These are phyloP conservation scores for Pinna nobilis DNA, from an alignment of 1,140 invertebrate genomes.

Conservation along the genomic window DNA sequence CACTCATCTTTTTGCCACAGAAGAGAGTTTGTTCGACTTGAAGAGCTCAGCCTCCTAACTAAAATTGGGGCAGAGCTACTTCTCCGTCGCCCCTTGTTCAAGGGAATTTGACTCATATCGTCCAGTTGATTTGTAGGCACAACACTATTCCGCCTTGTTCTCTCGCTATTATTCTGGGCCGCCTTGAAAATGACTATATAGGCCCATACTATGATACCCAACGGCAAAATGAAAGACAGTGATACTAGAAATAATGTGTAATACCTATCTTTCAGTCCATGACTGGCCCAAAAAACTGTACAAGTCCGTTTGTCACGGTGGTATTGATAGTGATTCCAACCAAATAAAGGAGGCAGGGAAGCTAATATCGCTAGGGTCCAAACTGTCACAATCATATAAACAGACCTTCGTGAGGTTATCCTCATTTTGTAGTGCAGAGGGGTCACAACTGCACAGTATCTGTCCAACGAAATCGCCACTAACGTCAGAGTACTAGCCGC, in stretches of 20 bases:
- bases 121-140: slow-evolving; percentile 56
- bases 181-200: slow-evolving; percentile 84
- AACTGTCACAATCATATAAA: slow-evolving; percentile 80
- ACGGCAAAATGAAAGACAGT: slow-evolving; percentile 80
- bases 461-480: slow-evolving; percentile 88
- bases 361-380: slow-evolving; percentile 77
- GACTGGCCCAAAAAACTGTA: slow-evolving; percentile 64
- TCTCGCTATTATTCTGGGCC: slow-evolving; percentile 82
- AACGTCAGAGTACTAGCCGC: slow-evolving; percentile 82
- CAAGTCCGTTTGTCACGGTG: slow-evolving; percentile 67
- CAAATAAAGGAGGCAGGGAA: slow-evolving; percentile 64
- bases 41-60: slow-evolving; percentile 63
- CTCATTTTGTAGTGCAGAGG: slow-evolving; percentile 77
- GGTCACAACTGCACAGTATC: slow-evolving; percentile 84
- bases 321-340: slow-evolving; percentile 69
- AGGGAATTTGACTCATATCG: slow-evolving; percentile 50
- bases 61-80: slow-evolving; percentile 68
- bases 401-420: slow-evolving; percentile 84
- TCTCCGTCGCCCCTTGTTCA: slow-evolving; percentile 50
- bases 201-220: slow-evolving; percentile 82
- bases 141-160: slow-evolving; percentile 81
- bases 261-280: slow-evolving; percentile 47
- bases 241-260: slow-evolving; percentile 65
- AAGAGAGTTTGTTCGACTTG: slow-evolving; percentile 48
- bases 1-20: slow-evolving; percentile 77